A percentile compares a stretch with the other conserved stretches of the same genome.
Conservation (phyloP, 2,797 vertebrate genomes). For the Phataginus tetradactyla region DNA sequence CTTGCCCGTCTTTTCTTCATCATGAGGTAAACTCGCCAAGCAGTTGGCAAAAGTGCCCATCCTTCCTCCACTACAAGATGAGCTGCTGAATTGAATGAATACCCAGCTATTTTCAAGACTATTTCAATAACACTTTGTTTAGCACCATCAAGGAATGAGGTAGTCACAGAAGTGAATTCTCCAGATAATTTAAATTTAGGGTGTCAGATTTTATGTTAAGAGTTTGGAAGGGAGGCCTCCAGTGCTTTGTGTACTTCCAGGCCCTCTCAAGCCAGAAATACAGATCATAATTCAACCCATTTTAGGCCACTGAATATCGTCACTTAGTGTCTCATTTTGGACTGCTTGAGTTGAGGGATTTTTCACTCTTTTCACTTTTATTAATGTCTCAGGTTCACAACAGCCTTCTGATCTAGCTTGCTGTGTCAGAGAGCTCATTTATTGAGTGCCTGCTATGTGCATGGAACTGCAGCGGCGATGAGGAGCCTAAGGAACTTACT, state of each 20-base stretch:
- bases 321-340: neutral
- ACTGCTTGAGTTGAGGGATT: neutral
- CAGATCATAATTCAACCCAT: neutral
- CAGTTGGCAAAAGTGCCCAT: neutral
- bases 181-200: neutral
- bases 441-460: neutral
- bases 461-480: fast-evolving
- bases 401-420: neutral
- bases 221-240: neutral
- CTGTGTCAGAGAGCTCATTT: neutral
- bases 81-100: neutral
- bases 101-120: neutral
- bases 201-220: neutral
- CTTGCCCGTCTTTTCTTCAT: neutral
- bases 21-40: neutral
- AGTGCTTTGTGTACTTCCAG: neutral
- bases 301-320: neutral
- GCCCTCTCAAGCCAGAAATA: neutral
- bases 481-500: too few species aligned
- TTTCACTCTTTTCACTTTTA: neutral
- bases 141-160: neutral
- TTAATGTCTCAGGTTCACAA: neutral
- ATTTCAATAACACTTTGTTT: neutral
- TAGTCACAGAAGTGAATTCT: neutral
- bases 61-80: neutral